phyloP scores from a whole-genome alignment of 2,113 vertebrate genomes.

The Laticauda laticaudata region DNA sequence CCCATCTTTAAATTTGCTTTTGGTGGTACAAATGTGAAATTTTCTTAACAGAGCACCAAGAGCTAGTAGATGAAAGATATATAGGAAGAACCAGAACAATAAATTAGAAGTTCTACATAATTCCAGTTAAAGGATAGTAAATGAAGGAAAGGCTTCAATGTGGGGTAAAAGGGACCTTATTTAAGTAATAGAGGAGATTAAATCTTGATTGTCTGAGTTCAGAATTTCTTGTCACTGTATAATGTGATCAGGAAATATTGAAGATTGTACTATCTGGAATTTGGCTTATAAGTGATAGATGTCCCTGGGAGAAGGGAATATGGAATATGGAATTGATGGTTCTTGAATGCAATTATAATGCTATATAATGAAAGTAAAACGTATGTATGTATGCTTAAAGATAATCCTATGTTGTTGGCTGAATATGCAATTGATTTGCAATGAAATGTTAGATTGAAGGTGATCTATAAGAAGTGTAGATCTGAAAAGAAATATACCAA shows the following conservation, averaged over 20 bases:
- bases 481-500: neutral
- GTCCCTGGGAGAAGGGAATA: neutral
- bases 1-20: slow-evolving; percentile 46
- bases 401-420: neutral
- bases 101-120: slow-evolving; percentile 27
- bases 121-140: neutral
- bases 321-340: neutral
- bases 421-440: neutral
- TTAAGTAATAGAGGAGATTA: slow-evolving; percentile 13
- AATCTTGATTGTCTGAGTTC: neutral
- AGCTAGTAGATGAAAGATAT: neutral
- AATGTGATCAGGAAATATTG: neutral
- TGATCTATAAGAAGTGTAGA: neutral
- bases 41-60: slow-evolving; percentile 6
- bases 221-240: neutral
- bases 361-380: neutral
- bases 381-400: neutral
- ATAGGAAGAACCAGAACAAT: slow-evolving; percentile 6
- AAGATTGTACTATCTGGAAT: neutral
- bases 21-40: slow-evolving; percentile 27
- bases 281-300: neutral
- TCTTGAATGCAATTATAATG: neutral
- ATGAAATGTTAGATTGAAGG: neutral
- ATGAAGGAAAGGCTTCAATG: neutral
- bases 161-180: rapidly evolving